These are phyloP conservation scores for Aspiorhynchus laticeps DNA, from an alignment of 2,113 vertebrate genomes.

Conservation along the genomic window DNA sequence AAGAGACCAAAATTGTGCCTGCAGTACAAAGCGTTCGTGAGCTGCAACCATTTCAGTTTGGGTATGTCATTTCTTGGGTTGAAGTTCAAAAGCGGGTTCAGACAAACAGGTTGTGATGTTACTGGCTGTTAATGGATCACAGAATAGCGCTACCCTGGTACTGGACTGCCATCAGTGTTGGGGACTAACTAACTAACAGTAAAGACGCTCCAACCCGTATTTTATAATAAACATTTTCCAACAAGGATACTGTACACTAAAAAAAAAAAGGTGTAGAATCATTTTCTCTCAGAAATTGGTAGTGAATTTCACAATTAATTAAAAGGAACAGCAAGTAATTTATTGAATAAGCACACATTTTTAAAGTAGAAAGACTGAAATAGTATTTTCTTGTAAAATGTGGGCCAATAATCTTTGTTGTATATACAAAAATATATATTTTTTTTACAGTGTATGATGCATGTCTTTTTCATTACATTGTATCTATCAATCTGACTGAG, in stretches of 20 bases:
- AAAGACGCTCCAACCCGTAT: neutral
- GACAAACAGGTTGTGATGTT: conserved; percentile 16
- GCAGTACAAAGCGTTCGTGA: neutral
- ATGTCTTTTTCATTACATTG: no score
- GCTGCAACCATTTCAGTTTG: neutral
- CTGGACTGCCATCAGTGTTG: neutral
- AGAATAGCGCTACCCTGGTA: neutral
- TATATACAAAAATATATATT: no score
- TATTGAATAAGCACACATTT: no score
- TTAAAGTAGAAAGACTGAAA: no score
- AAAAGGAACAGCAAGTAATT: no score
- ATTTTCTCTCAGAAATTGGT: no score
- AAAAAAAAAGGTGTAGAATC: no score
- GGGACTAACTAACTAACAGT: neutral
- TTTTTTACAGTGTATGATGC: no score
- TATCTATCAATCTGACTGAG: neutral
- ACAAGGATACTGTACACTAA: neutral
- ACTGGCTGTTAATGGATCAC: neutral
- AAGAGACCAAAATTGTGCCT: neutral
- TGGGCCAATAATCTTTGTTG: no score
- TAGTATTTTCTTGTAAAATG: no score
- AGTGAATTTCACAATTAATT: no score
- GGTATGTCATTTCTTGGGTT: neutral
- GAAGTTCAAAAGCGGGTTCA: neutral
- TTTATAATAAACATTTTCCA: neutral